Conservation (phyloP, 1,140 invertebrate species). For the Harlomillsia oculata region DNA sequence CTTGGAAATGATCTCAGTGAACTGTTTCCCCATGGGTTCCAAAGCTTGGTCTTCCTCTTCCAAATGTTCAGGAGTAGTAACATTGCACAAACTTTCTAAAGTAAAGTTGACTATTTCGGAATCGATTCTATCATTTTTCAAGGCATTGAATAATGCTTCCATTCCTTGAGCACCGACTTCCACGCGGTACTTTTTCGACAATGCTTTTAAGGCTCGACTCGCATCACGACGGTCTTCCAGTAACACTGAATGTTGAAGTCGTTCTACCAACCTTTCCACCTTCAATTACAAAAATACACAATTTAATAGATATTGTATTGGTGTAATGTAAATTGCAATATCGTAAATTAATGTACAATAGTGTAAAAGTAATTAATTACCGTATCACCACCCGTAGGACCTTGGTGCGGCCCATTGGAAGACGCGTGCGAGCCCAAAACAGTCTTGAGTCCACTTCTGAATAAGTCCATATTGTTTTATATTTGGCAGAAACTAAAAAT, state of each 20-base stretch:
- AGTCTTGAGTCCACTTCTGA: conserved; percentile 78
- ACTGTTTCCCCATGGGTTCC: conserved; percentile 69
- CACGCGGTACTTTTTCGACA: conserved; percentile 84
- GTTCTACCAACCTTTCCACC: conserved; percentile 86
- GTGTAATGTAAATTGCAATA: background rate
- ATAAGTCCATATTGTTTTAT: conserved; percentile 2
- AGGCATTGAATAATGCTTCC: conserved; percentile 64
- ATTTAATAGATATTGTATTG: background rate
- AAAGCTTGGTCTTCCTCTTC: conserved; percentile 62
- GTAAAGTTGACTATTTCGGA: conserved; percentile 85
- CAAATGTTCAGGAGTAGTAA: conserved; percentile 72
- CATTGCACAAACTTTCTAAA: conserved; percentile 81
- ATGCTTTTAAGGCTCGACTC: conserved; percentile 82
- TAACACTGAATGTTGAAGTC: conserved; percentile 81
- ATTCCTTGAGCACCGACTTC: conserved; percentile 94
- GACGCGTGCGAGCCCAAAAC: conserved; percentile 70
- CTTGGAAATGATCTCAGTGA: conserved; percentile 98
- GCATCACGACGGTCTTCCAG: conserved; percentile 93
- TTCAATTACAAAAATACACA: conserved; percentile 40
- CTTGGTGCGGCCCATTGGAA: conserved; percentile 10
- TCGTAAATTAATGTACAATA: background rate
- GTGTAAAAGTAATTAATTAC: conserved; percentile 45
- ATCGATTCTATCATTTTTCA: conserved; percentile 74
- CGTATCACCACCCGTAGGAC: conserved; percentile 61
- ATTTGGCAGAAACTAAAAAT: too few relatives aligned